Evolutionary conservation across 2,113 vertebrate genomes (phyloP).

Genomic region (human): DNA sequence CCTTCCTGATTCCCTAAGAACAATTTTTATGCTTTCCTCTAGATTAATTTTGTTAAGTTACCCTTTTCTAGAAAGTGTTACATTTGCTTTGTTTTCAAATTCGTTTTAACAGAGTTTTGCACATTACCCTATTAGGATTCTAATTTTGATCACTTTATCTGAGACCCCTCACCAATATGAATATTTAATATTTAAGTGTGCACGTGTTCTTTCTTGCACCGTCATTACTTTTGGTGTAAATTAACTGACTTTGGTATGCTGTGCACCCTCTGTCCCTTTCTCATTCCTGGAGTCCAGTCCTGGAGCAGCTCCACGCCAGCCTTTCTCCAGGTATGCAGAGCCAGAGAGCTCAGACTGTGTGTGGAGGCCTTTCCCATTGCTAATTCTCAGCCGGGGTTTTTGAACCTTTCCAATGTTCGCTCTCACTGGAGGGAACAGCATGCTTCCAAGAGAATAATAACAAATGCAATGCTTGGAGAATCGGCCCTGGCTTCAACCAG

Average conservation of each 20-base stretch:
- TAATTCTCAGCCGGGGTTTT: accelerated
- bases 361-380: accelerated
- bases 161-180: accelerated
- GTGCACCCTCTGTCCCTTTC: no score
- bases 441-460: accelerated
- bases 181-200: neutral
- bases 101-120: neutral
- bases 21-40: neutral
- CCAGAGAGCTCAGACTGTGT: no score
- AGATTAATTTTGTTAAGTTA: neutral
- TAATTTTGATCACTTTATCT: neutral
- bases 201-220: accelerated
- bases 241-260: accelerated
- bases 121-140: no score
- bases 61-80: neutral
- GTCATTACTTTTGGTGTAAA: neutral
- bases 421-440: accelerated
- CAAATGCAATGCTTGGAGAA: accelerated
- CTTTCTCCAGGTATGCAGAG: accelerated
- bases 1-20: neutral
- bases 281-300: neutral
- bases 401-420: accelerated
- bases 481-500: accelerated
- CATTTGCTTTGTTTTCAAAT: neutral
- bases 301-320: accelerated